Evolutionary conservation across 2,888 invertebrate genomes (phyloP).

Genomic region (Epinotia nisella): DNA sequence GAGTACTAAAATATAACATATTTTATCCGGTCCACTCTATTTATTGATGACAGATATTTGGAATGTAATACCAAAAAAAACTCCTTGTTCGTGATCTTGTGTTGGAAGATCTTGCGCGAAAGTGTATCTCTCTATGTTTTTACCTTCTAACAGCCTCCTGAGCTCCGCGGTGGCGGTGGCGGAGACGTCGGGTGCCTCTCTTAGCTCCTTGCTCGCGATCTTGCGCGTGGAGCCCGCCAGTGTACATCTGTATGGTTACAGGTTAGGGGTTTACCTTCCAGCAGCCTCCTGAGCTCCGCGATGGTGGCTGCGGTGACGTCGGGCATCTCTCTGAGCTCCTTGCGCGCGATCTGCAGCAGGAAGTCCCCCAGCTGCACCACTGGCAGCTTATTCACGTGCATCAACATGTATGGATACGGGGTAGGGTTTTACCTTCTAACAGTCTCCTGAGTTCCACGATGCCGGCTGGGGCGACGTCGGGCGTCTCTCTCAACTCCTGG

Average conservation of each 20-base stretch:
- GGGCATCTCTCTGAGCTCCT: conserved; percentile 70
- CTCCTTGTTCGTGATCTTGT: conserved; percentile 88
- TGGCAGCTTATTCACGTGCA: no score
- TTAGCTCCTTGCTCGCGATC: conserved; percentile 87
- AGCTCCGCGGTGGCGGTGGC: conserved; percentile 67
- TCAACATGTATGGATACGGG: no score
- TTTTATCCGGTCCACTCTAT: no score
- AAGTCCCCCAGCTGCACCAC: no score
- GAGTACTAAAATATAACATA: no score
- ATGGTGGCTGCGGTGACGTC: background rate
- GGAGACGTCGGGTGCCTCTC: conserved; percentile 86
- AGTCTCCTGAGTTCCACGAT: conserved; percentile 84
- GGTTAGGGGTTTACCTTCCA: no score
- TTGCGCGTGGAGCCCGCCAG: conserved; percentile 79
- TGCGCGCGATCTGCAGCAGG: no score
- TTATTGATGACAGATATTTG: no score
- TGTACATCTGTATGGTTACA: no score
- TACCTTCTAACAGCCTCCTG: conserved; percentile 48
- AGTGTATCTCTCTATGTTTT: no score
- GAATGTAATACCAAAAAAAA: no score
- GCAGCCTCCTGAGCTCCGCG: conserved; percentile 48
- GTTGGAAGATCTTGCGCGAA: conserved; percentile 63
- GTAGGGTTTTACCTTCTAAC: conserved; percentile 78
- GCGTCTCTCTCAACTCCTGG: conserved; percentile 87
- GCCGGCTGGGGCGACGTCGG: conserved; percentile 85